These are phyloP conservation scores for Pogonognathellus flavescens DNA, from an alignment of 1,140 invertebrate species.

Conservation along the genomic window DNA sequence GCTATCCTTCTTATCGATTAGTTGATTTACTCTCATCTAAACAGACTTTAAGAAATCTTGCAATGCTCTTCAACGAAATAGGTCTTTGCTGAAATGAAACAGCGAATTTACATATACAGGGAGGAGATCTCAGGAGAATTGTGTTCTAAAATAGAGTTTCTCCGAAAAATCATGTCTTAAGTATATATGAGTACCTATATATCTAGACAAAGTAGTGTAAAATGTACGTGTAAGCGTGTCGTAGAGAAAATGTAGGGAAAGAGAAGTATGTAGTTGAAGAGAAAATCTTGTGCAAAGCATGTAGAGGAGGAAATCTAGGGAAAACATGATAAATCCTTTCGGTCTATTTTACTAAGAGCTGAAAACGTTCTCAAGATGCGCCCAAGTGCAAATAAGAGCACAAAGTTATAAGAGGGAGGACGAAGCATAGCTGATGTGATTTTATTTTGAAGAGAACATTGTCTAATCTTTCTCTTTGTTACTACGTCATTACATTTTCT, in stretches of 20 bases:
- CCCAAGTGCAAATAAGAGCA: constrained; percentile 33
- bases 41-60: constrained; percentile 28
- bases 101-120: background rate
- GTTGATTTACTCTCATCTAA: constrained; percentile 42
- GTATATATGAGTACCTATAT: too few species aligned
- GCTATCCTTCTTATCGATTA: constrained; percentile 15
- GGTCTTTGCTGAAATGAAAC: background rate
- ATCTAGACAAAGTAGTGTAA: too few species aligned
- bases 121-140: background rate
- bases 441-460: constrained; percentile 35
- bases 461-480: constrained; percentile 38
- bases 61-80: background rate
- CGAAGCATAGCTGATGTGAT: constrained; percentile 24
- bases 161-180: too few species aligned
- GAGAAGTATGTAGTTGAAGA: background rate
- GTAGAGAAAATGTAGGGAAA: background rate
- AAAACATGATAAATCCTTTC: constrained; percentile 26
- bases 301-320: background rate
- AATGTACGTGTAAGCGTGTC: background rate
- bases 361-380: constrained; percentile 14
- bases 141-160: background rate
- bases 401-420: background rate
- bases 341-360: constrained; percentile 26
- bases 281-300: background rate
- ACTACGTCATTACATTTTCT: constrained; percentile 26